These are phyloP conservation scores for Pimephales promelas DNA, from an alignment of 2,113 vertebrate genomes.

Conservation along the genomic window DNA sequence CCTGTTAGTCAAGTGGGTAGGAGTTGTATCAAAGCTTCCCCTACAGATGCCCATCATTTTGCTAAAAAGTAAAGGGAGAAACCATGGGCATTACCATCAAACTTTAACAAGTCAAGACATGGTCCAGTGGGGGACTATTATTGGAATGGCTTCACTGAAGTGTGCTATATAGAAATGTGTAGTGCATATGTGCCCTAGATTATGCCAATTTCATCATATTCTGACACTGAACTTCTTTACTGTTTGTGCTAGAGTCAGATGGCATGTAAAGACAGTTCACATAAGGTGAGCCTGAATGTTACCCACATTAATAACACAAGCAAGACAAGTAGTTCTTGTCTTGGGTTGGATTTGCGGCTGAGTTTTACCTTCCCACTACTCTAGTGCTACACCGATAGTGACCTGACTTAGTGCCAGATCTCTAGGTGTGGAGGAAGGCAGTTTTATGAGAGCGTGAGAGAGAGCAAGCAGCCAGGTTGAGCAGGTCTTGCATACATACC, in stretches of 20 bases:
- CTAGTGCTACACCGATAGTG: slow-evolving; percentile 49
- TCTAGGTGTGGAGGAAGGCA: slow-evolving; percentile 60
- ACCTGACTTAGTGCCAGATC: slow-evolving; percentile 58
- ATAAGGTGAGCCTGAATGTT: background rate
- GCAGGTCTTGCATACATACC: slow-evolving; percentile 71
- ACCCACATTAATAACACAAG: background rate
- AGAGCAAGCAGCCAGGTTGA: slow-evolving; percentile 66
- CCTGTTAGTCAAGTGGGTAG: slow-evolving; percentile 50
- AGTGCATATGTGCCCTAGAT: slow-evolving; percentile 47
- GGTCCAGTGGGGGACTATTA: slow-evolving; percentile 50
- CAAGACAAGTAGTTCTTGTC: slow-evolving; percentile 32
- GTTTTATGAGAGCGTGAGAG: slow-evolving; percentile 44
- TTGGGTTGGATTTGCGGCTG: slow-evolving; percentile 17
- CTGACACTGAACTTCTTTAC: background rate
- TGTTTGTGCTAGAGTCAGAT: background rate
- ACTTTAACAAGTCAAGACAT: slow-evolving; percentile 47
- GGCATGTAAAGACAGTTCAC: background rate
- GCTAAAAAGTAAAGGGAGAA: slow-evolving; percentile 41
- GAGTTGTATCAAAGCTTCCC: slow-evolving; percentile 44
- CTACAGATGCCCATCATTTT: slow-evolving; percentile 49
- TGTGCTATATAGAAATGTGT: slow-evolving; percentile 43
- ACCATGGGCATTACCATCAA: slow-evolving; percentile 39
- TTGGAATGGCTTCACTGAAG: slow-evolving; percentile 44
- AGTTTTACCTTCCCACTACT: slow-evolving; percentile 54
- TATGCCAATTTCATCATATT: slow-evolving; percentile 15